Evolutionary conservation across 2,888 invertebrate species (phyloP), one percentile per base, ranked within the genome.

Genomic region (Palloptera scutellata): DNA sequence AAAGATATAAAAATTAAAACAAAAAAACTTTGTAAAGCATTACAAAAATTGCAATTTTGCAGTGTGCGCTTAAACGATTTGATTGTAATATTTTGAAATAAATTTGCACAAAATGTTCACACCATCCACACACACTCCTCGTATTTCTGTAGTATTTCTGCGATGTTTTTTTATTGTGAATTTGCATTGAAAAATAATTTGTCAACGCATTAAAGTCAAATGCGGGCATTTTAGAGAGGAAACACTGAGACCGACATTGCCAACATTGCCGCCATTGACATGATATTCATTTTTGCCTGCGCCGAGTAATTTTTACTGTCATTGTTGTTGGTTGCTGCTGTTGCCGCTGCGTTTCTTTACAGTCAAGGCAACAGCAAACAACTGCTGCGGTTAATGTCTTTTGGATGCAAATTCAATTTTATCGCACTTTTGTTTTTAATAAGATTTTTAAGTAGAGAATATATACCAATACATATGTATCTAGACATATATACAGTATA

Each of bases 321-420:
- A 71, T 70, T 72, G 64, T 63, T 69, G 55, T 70, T 69, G 52
- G 57, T 64, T 69, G 62, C 43, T 66, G 58, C 42, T 51, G 58
- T 30, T 43, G 63, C 60, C 19, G 51, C 59, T 55, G 48, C 58
- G 51, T 64, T 41, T 51, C 64, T 48, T 15, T 19, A 42, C 43
- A 30, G 43, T 40, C 8, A 54, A 15, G 52, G 20, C 60, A 67
- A 72, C 64, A 59, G 63, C 54, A 67, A 75, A 79, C 77, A 77
- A 81, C 81, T 79, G 81, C 83, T 83, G 83, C 76, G 81, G 78
- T 81, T 84, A 83, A 83, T 83, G 83, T 81, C 79, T 83, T 84
- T 82, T 78, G 80, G 80, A 75, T 75, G 75, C 73, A 75, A 75
- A 75, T 75, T 72, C 74, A 75, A 75, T 74, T 74, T 75, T 75